These are phyloP conservation scores for Smutsia gigantea DNA, from an alignment of 2,797 vertebrate species.

Conservation along the genomic window DNA sequence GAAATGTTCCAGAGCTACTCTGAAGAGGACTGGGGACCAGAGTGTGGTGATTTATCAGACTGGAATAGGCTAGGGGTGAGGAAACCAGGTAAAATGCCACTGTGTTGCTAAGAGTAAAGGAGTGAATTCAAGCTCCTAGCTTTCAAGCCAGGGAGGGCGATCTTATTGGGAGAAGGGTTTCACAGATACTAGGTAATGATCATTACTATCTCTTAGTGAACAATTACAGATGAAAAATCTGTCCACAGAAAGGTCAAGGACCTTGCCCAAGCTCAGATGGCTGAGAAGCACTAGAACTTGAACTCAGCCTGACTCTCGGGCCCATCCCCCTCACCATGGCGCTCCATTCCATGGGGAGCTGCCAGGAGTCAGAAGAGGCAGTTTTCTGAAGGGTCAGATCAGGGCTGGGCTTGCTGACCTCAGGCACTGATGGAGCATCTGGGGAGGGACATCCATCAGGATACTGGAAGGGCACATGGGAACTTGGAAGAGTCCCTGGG, in stretches of 20 bases:
- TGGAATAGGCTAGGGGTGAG: neutral
- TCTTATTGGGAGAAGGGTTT: neutral
- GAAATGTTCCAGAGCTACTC: neutral
- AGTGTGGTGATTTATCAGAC: no score
- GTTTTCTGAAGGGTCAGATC: neutral
- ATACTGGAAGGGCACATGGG: neutral
- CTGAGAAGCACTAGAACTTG: neutral
- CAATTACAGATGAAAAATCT: rapidly evolving
- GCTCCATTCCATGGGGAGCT: neutral
- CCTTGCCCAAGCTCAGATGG: neutral
- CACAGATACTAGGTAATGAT: neutral
- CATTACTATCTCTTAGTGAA: rapidly evolving
- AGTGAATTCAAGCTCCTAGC: no score
- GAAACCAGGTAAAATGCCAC: rapidly evolving
- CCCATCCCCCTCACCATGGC: rapidly evolving
- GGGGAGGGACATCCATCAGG: rapidly evolving
- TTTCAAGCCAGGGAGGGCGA: rapidly evolving
- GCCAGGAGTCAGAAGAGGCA: neutral
- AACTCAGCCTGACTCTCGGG: rapidly evolving
- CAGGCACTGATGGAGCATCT: neutral
- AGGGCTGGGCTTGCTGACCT: neutral
- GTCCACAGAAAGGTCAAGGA: neutral
- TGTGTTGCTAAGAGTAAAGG: neutral
- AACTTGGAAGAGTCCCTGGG: rapidly evolving
- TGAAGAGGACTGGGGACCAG: neutral